Conservation (phyloP, 2,113 vertebrate genomes). For the Epinephelus lanceolatus region DNA sequence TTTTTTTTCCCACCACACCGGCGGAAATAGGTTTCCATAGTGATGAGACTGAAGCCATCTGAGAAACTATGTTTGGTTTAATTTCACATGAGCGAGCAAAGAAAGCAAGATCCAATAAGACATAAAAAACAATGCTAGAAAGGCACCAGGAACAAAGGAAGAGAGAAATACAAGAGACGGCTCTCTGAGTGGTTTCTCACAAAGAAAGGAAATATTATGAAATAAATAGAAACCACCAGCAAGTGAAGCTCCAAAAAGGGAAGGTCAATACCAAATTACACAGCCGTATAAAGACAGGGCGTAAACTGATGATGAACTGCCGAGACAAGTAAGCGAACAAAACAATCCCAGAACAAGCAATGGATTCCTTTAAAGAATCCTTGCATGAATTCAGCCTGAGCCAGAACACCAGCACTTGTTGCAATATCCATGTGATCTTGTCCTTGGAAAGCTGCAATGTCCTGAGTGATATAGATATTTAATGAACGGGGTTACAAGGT, state of each 20-base stretch:
- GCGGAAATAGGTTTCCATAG: too few relatives aligned
- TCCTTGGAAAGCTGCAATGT: conserved; percentile 12
- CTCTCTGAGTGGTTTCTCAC: neutral
- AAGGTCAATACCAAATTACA: conserved; percentile 25
- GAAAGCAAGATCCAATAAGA: conserved; percentile 16
- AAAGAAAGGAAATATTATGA: neutral
- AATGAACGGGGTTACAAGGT: conserved; percentile 56
- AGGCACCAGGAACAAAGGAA: neutral
- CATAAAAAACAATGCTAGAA: conserved; percentile 1
- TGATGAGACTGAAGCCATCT: conserved; percentile 7
- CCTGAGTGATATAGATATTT: conserved; percentile 44
- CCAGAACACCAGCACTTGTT: neutral
- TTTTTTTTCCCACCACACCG: too few relatives aligned
- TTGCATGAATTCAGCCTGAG: neutral
- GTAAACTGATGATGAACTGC: neutral
- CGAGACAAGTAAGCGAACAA: neutral
- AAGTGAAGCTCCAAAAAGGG: conserved; percentile 8
- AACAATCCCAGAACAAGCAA: neutral
- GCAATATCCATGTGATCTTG: conserved; percentile 16
- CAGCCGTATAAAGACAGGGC: neutral
- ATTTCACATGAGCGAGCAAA: conserved; percentile 1
- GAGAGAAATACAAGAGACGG: conserved; percentile 7
- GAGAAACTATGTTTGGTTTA: neutral
- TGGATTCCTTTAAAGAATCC: neutral
- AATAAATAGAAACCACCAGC: conserved; percentile 28